Evolutionary conservation across 2,113 vertebrate genomes (phyloP), one percentile per base, ranked within the genome.

Genomic region (Cacatua alba): DNA sequence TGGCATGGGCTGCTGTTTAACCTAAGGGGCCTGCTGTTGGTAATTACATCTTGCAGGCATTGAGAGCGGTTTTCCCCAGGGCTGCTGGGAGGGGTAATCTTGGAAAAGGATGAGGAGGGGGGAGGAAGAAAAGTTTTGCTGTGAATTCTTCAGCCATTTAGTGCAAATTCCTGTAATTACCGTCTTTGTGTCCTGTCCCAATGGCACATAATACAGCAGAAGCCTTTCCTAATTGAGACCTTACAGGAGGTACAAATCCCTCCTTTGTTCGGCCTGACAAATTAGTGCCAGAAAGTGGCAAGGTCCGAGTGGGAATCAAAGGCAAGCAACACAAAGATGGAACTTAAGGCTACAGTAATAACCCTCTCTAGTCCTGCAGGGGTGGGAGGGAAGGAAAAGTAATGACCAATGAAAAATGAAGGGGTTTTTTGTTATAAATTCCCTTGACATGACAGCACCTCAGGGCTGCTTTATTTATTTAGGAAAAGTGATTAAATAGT

Each of bases 141-240:
- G 96, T 97, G 98, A 98, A 98, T 98, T 98, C 98, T 98, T 98
- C 98, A 98, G 98, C 98, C 98, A 98, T 98, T 98, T 98, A 98
- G 98, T 98, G 98, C 98, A 98, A 98, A 98, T 98, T 98, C 98
- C 98, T 98, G 98, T 98, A 98, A 98, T 98, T 98, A 98, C 98
- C 94, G 95, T 98, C 98, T 98, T 98, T 98, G 98, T 98, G 98
- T 98, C 97, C 95, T 94, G 82, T 95, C 97, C 98, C 98, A 98
- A 98, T 98, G 97, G 98, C 96, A 95, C 98, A 98, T 98, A 98
- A 98, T 98, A 89, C 97, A 97, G 98, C 98, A 98, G 98, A 98
- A 98, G 98, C 98, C 98, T 98, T 98, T 98, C 98, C 98, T 98
- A 98, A 98, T 98, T 98, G 98, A 98, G 98, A 98, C 98, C 98